These are phyloP conservation scores for Brachionus koreanus DNA, from an alignment of 1,140 invertebrate species.

Conservation along the genomic window DNA sequence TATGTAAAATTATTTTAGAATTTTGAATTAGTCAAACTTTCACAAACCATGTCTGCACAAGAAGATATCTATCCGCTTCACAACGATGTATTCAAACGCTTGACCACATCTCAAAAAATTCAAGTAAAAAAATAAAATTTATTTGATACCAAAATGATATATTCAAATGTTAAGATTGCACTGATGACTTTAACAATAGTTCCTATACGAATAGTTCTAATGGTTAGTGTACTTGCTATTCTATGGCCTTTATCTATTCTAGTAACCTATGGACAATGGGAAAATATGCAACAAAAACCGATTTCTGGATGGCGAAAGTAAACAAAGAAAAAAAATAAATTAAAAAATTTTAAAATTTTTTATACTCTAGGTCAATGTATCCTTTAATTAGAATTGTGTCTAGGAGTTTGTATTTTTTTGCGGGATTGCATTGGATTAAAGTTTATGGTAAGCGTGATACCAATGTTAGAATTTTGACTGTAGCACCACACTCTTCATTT, in stretches of 20 bases:
- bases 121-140: not conserved
- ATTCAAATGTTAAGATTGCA: conserved; percentile 10
- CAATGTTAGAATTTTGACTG: conserved; percentile 75
- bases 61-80: conserved; percentile 2
- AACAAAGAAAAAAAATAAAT: not conserved
- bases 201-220: conserved; percentile 8
- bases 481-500: conserved; percentile 84
- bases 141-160: not conserved
- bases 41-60: not conserved
- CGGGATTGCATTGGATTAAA: conserved; percentile 70
- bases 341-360: not conserved
- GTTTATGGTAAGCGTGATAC: conserved; percentile 67
- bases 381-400: not conserved
- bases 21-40: not conserved
- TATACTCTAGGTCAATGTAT: conserved; percentile 30
- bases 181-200: conserved; percentile 31
- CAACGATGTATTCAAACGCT: conserved; percentile 10
- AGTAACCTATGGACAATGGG: not conserved
- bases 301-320: conserved; percentile 31
- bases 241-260: conserved; percentile 7
- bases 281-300: conserved; percentile 13
- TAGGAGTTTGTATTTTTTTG: conserved; percentile 51
- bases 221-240: not conserved
- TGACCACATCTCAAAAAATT: conserved; percentile 19
- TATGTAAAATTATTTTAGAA: conserved; percentile 6